phyloP scores from a whole-genome alignment of 2,113 vertebrate genomes.

The Eidolon helvum region DNA sequence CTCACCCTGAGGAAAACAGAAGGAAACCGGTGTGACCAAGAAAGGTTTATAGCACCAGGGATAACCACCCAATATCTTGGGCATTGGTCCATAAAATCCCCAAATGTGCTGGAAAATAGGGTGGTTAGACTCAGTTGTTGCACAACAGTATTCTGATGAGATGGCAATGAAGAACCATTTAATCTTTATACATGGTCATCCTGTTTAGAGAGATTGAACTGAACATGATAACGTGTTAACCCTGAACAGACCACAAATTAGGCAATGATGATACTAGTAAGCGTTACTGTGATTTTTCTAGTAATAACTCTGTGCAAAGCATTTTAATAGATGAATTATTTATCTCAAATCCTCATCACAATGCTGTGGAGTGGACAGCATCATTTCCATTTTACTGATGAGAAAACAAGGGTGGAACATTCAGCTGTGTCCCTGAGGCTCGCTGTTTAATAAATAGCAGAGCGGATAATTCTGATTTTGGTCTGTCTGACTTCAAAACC shows the following conservation, averaged over 20 bases:
- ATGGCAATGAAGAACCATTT: background rate
- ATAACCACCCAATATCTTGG: background rate
- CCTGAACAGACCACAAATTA: background rate
- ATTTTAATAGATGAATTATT: background rate
- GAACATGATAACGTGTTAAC: background rate
- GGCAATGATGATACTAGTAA: background rate
- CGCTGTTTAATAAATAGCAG: background rate
- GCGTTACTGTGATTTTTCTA: background rate
- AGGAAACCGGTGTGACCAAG: background rate
- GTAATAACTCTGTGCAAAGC: background rate
- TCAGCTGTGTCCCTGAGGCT: fast-evolving
- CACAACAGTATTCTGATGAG: background rate
- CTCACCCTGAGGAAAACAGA: background rate
- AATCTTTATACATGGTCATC: background rate
- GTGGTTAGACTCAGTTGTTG: background rate
- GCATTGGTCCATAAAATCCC: background rate
- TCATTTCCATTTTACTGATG: background rate
- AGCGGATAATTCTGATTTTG: background rate
- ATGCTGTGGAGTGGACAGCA: background rate
- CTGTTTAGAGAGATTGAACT: background rate
- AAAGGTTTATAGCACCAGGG: background rate
- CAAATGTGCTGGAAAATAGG: background rate
- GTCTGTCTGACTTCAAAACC: background rate
- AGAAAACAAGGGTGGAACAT: background rate
- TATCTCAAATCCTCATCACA: background rate